Evolutionary conservation across 2,888 invertebrate species (phyloP), one percentile per base, ranked within the genome.

Genomic region (Luperina nickerlii): DNA sequence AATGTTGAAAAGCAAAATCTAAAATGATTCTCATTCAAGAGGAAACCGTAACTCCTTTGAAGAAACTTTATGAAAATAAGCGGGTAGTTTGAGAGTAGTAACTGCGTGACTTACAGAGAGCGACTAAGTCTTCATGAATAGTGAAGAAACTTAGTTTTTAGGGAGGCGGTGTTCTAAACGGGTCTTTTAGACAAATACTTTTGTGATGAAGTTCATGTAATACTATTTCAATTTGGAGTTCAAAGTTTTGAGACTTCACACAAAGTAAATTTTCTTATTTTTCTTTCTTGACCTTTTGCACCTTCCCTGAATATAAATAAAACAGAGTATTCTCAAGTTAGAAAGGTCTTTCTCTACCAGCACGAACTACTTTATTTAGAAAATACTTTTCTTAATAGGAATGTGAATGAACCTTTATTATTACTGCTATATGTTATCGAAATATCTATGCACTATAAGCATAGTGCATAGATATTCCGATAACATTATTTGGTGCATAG

Each of bases 41-140:
- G 73, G 51, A 78, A 85, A 71, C 67, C 24, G 51, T 76, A 67
- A 75, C 45, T 67, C 51, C 66, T 84, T 79, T 65, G 60, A 75
- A 18, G 71, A 70, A 75, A 81, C 67, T 79, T 78, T 85, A 66
- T 84, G 70, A 79, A 87, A 82, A 82, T 79, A 80, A 76, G 78
- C 67, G 75, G 73, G 76, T 78, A 82, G 67, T 79, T 79, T 75
- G 27, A 60, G 27, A 85, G 71, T 74, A 76, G 72, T 85, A 74
- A 68, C 75, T 65, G 15, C 45, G 45, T 60, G 4, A 51, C 66
- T 68, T 69, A 67, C 42, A 65, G 42, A 27, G 60, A 67, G 27
- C 32, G 70, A 38, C 51, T n/a, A 51, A 60, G 51, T 74, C 57
- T 71, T 76, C 51, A 71, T 65, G 71, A 67, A 74, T 71, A 68